Percentiles rank a stretch among this genome's conserved stretches.
Conservation (phyloP, 2,797 vertebrate species). For the Sandelia bainsii region DNA sequence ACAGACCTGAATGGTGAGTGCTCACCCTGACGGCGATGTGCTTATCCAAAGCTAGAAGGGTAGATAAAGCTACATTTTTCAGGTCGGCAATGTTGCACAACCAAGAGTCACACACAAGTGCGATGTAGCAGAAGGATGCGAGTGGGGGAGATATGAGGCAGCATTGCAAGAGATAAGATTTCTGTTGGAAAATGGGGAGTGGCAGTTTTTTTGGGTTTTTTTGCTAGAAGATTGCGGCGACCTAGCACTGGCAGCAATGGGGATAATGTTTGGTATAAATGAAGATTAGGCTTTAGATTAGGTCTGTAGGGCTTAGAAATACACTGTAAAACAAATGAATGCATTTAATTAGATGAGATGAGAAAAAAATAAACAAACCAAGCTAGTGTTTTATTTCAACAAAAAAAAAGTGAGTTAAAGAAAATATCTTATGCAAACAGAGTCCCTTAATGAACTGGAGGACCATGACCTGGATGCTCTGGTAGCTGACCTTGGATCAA, state of each 20-base stretch:
- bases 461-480: conserved; percentile 90
- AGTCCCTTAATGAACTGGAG: conserved; percentile 89
- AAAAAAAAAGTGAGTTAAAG: no score
- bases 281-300: no score
- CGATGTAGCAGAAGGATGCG: not conserved
- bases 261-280: no score
- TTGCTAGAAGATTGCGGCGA: conserved; percentile 7
- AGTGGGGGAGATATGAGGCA: not conserved
- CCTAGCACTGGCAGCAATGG: conserved; percentile 7
- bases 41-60: not conserved
- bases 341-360: no score
- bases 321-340: no score
- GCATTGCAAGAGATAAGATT: conserved; percentile 4
- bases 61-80: not conserved
- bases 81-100: not conserved
- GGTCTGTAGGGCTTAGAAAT: no score
- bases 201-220: conserved; percentile 6
- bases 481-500: conserved; percentile 88
- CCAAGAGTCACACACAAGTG: not conserved
- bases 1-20: conserved; percentile 88
- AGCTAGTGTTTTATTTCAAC: no score
- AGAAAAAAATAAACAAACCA: no score
- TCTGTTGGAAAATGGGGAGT: not conserved
- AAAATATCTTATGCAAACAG: conserved; percentile 63
- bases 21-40: not conserved